phyloP scores from a whole-genome alignment of 2,113 vertebrate species.

The Opisthocomus hoazin region DNA sequence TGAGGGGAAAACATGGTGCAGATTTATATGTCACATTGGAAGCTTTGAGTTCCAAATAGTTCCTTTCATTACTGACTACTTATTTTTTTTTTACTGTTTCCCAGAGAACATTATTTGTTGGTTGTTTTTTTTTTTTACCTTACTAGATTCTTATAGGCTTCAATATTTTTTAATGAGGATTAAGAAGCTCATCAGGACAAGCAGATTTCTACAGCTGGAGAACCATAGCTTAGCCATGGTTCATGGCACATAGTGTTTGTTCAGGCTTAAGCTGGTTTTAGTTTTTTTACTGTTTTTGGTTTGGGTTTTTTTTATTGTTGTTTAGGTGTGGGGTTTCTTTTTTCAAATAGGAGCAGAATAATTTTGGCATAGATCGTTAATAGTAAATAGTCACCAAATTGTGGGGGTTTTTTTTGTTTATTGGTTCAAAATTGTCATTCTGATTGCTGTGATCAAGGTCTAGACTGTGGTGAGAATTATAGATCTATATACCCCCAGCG shows the following conservation, averaged over 20 bases:
- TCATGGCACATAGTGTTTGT: neutral
- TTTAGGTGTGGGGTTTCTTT: neutral
- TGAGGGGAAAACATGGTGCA: neutral
- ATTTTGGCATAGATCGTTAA: neutral
- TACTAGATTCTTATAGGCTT: neutral
- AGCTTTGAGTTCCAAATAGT: neutral
- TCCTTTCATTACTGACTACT: neutral
- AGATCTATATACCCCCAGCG: neutral
- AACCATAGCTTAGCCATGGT: neutral
- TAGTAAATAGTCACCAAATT: neutral
- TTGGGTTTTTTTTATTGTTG: neutral
- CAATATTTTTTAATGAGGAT: neutral
- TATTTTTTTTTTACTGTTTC: neutral
- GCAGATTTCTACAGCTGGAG: neutral
- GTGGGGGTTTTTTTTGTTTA: no score
- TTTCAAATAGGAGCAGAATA: neutral
- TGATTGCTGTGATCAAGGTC: neutral
- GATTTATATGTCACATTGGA: neutral
- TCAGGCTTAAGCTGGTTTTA: neutral
- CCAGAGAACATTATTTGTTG: neutral
- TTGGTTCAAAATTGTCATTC: neutral
- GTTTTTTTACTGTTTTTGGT: no score
- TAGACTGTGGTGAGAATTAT: neutral
- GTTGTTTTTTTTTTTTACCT: rapidly evolving
- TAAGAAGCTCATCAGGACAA: neutral